Evolutionary conservation across 2,113 vertebrate genomes (phyloP), one percentile per base, ranked within the genome.

Genomic region (Cepphus grylle): DNA sequence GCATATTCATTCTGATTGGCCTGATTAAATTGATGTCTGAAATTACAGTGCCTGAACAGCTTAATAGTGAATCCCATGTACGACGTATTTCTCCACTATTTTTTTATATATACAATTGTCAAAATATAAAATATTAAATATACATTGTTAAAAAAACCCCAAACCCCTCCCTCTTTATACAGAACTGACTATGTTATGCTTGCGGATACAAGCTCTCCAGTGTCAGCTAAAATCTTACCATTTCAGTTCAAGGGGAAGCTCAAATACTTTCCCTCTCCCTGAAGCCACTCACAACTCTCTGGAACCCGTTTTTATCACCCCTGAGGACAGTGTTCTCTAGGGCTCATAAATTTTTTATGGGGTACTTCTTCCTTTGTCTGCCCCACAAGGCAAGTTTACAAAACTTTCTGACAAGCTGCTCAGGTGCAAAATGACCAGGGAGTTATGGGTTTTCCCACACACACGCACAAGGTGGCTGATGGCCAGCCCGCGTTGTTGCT

Each of bases 391-490:
- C 58, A 62, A 59, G 45, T 87, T 86, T 58, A n/a, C 58, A 73
- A 65, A 58, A 50, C 55, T 55, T 91, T 34, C 76, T 81, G 55
- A 62, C 8, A 25, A 62, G 69, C 78, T 18, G 52, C 65, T 78
- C 29, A 36, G 52, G 22, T 50, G 23, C 49, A 79, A 56, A 83
- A 45, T 0, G 2, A 69, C 9, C 70, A 47, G 38, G 36, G 29
- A 71, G 6, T 6, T 2, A 9, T 0, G 5, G 36, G 7, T 43
- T 76, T 12, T 10, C 12, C 29, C 34, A 6, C 18, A 6, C 0
- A 3, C 5, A 8, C 11, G 2, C 9, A 2, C 8, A 1, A 27
- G 56, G 34, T 49, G 79, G 50, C 65, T 76, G 40, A 45, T 40
- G 67, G 32, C 27, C 84, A 67, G 42, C 23, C 62, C 11, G 43